Base-by-base conservation (phyloP, 2,113 vertebrate genomes). In the Eulacestoma nigropectus region DNA sequence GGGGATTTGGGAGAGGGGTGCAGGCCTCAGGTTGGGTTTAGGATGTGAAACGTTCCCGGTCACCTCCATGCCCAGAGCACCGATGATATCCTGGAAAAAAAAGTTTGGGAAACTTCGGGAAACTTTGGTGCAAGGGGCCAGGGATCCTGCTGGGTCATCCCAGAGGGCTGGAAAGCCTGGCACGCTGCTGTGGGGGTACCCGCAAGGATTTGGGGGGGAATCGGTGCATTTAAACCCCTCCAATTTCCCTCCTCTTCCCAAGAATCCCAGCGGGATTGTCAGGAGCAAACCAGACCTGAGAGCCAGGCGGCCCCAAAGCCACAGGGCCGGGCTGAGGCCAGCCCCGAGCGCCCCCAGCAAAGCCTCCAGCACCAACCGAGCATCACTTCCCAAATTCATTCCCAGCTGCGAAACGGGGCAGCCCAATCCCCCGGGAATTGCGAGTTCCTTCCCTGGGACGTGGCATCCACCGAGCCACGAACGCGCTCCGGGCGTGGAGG, bases 401-500 rank as follows among this genome's bases (percentile, higher is more conserved):
- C 57, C 56, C 44, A 9, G 13, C 41, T 37, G 39, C 11, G 22
- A 32, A 3, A 0, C 2, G 32, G 47, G 39, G 39, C 2, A 5
- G 14, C 84, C 75, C 70, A 23, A 9, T 33, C 50, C 84, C 4
- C 0, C 0, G 7, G 85, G 52, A 79, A 16, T 26, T 15, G 11
- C 2, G 0, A 4, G 25, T 6, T 27, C 17, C 33, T 56, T 16
- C 15, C 76, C 39, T 33, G 0, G 13, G 73, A 30, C 7, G n/a
- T 30, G 55, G 23, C 13, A 25, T 1, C 18, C 59, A 14, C 25
- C 0, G 3, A n/a, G 16, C 30, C 5, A 5, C 39, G 30, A 37
- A 4, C 3, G 3, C 25, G 18, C 1, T 10, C 52, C 8, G n/a
- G 33, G 55, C 10, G 7, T 3, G 0, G 0, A 32, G 1, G 2